These are phyloP conservation scores for Pristis pectinata DNA, from an alignment of 2,797 vertebrate species.

Conservation along the genomic window DNA sequence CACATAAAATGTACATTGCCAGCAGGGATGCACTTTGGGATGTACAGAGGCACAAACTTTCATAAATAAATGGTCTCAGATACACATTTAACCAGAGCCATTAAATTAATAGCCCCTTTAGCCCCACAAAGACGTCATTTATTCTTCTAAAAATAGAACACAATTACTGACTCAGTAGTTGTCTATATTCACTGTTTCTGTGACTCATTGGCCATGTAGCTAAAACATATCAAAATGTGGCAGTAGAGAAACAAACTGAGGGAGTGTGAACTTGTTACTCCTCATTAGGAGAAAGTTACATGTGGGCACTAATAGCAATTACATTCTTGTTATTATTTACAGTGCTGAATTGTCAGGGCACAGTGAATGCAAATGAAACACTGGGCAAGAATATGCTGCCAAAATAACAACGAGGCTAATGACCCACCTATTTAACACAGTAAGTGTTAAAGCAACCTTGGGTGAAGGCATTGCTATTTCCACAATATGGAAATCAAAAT, in stretches of 20 bases:
- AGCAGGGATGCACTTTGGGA: not conserved
- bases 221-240: not conserved
- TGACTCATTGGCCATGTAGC: not conserved
- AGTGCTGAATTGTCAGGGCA: not conserved
- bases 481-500: not conserved
- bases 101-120: not conserved
- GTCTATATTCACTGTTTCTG: not conserved
- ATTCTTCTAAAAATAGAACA: not conserved
- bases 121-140: not conserved
- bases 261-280: not conserved
- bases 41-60: not conserved
- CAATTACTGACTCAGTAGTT: not conserved
- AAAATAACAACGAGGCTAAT: not conserved
- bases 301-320: conserved; percentile 1
- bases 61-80: not conserved
- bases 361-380: not conserved
- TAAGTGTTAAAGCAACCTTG: not conserved
- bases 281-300: not conserved
- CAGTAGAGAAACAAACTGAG: not conserved
- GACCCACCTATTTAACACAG: not conserved
- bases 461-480: not conserved
- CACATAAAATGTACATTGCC: not conserved
- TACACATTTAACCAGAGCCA: not conserved
- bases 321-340: conserved; percentile 18
- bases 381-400: not conserved